A percentile compares a stretch with the other conserved stretches of the same genome.
Evolutionary conservation across 2,113 vertebrate genomes (phyloP).

Genomic region (Pan paniscus): DNA sequence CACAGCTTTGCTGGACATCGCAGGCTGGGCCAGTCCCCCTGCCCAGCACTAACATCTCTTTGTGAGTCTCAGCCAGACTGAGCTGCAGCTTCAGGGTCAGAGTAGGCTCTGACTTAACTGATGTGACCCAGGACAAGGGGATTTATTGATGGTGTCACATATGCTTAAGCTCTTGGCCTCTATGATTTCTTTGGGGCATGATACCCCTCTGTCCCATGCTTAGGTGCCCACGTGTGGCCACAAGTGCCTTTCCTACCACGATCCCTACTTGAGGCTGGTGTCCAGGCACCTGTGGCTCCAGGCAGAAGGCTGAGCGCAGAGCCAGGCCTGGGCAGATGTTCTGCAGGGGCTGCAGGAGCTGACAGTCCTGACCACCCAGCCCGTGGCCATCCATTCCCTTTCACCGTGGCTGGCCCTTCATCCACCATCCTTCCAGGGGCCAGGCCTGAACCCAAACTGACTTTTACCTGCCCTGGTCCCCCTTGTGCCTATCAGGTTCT

Average conservation of each 20-base stretch:
- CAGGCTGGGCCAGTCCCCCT: neutral
- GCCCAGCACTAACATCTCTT: neutral
- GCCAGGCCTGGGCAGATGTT: neutral
- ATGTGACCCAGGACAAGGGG: neutral
- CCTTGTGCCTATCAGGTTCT: slow-evolving; percentile 30
- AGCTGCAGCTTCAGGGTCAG: neutral
- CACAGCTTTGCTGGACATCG: neutral
- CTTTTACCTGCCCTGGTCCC: accelerated
- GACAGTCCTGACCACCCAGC: neutral
- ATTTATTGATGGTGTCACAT: neutral
- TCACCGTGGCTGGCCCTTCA: slow-evolving; percentile 45
- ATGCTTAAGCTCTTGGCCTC: neutral
- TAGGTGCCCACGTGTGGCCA: neutral
- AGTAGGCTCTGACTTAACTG: neutral
- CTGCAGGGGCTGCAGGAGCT: slow-evolving; percentile 44
- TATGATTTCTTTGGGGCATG: neutral
- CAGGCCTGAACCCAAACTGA: neutral
- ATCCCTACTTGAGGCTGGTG: slow-evolving; percentile 2
- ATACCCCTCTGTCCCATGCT: neutral
- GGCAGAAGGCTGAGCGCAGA: slow-evolving; percentile 43
- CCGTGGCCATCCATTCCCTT: slow-evolving; percentile 41
- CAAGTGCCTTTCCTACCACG: neutral
- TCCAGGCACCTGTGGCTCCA: slow-evolving; percentile 27
- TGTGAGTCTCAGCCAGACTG: neutral
- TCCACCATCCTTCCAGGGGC: too few relatives aligned